A percentile compares a stretch with the other conserved stretches of the same genome.
phyloP scores from a whole-genome alignment of 2,888 invertebrate species.

The Eudemis profundana region DNA sequence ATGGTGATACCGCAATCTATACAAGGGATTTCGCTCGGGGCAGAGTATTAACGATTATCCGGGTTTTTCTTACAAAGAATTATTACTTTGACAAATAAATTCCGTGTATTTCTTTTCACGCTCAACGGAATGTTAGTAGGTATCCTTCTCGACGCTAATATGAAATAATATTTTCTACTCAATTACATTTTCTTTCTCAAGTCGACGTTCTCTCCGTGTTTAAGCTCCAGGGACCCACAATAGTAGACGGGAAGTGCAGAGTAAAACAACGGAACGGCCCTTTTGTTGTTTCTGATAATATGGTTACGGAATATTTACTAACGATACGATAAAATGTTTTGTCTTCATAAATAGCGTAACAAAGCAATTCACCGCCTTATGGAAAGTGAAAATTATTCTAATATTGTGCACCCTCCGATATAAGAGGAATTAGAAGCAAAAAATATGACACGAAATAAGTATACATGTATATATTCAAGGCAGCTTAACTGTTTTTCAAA shows the following conservation, averaged over 20 bases:
- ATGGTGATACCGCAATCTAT: slow-evolving; percentile 83
- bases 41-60: slow-evolving; percentile 81
- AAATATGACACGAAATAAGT: too few relatives aligned
- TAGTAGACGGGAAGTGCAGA: slow-evolving; percentile 37
- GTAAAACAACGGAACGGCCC: slow-evolving; percentile 35
- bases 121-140: slow-evolving; percentile 56
- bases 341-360: neutral
- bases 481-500: too few relatives aligned
- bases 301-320: slow-evolving; percentile 28
- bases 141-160: slow-evolving; percentile 44
- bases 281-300: slow-evolving; percentile 36
- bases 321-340: slow-evolving; percentile 27
- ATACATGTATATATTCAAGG: too few relatives aligned
- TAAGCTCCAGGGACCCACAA: slow-evolving; percentile 41
- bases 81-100: slow-evolving; percentile 81
- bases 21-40: slow-evolving; percentile 79
- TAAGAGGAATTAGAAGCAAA: too few relatives aligned
- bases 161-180: slow-evolving; percentile 44
- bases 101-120: slow-evolving; percentile 69
- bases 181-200: slow-evolving; percentile 44
- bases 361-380: neutral
- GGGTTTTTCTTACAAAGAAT: slow-evolving; percentile 74
- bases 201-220: slow-evolving; percentile 38
- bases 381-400: too few relatives aligned
- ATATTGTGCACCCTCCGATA: too few relatives aligned